Percentiles rank a stretch among this genome's conserved stretches.
Evolutionary conservation across 1,140 invertebrate genomes (phyloP).

Genomic region (Melitaea cinxia): DNA sequence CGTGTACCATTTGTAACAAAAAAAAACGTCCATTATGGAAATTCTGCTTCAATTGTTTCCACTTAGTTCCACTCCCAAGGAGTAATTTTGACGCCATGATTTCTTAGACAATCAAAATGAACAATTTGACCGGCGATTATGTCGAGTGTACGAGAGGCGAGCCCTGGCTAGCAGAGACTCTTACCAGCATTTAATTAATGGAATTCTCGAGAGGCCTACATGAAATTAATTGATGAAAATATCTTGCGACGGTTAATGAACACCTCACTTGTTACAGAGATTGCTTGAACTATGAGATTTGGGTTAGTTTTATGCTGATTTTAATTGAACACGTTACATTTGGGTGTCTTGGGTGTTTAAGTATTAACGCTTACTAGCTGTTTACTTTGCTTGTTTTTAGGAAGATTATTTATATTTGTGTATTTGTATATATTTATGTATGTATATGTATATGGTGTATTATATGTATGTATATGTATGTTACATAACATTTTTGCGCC

Average conservation of each 20-base stretch:
- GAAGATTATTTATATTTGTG: too few relatives aligned
- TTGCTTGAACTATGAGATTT: slow-evolving; percentile 30
- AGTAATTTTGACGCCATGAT: slow-evolving; percentile 49
- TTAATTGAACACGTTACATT: too few relatives aligned
- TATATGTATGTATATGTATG: too few relatives aligned
- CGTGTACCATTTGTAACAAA: neutral
- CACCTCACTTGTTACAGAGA: too few relatives aligned
- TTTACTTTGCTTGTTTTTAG: too few relatives aligned
- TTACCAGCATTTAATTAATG: slow-evolving; percentile 65
- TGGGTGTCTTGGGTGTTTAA: too few relatives aligned
- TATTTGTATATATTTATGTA: too few relatives aligned
- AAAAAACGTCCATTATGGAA: neutral
- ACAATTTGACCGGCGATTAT: slow-evolving; percentile 62
- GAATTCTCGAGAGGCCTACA: slow-evolving; percentile 51
- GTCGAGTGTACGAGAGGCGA: slow-evolving; percentile 42
- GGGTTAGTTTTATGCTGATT: slow-evolving; percentile 16
- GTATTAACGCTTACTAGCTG: too few relatives aligned
- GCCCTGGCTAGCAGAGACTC: slow-evolving; percentile 41
- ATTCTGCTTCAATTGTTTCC: neutral
- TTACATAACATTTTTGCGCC: too few relatives aligned
- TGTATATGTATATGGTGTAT: too few relatives aligned
- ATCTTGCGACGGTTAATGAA: slow-evolving; percentile 31
- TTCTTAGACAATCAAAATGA: slow-evolving; percentile 58
- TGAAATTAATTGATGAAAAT: slow-evolving; percentile 66
- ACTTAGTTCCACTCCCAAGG: slow-evolving; percentile 23